Evolutionary conservation across 2,888 invertebrate species (phyloP).

Genomic region (Microplitis manilae): DNA sequence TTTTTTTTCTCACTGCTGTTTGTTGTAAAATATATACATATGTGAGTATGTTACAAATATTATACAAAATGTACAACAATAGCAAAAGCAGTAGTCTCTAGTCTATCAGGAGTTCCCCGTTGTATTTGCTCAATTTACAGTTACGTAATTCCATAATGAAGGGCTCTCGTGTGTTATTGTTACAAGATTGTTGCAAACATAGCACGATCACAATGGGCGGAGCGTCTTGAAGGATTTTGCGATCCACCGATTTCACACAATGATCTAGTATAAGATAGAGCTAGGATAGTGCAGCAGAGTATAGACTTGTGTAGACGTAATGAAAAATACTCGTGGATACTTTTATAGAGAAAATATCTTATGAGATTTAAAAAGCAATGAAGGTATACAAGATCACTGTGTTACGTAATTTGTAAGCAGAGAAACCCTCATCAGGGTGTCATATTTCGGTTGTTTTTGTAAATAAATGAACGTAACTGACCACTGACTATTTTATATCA

Average conservation of each 20-base stretch:
- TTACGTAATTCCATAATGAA: constrained; percentile 68
- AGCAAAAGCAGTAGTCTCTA: neutral
- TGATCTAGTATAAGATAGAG: constrained; percentile 15
- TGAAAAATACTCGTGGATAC: neutral
- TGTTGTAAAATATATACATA: constrained; percentile 3
- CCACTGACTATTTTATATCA: neutral
- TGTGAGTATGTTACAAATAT: neutral
- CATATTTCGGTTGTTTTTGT: constrained; percentile 53
- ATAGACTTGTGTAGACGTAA: neutral
- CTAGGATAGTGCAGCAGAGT: too few species aligned
- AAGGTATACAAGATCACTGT: constrained; percentile 7
- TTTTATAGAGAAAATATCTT: neutral
- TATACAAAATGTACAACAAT: neutral
- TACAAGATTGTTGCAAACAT: constrained; percentile 56
- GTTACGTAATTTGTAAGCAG: neutral
- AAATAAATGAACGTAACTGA: constrained; percentile 22
- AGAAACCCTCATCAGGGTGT: constrained; percentile 48
- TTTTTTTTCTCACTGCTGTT: constrained; percentile 13
- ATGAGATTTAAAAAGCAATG: constrained; percentile 40
- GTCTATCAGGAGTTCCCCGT: constrained; percentile 48
- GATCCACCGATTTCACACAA: constrained; percentile 59
- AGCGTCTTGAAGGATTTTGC: constrained; percentile 57
- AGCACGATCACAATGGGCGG: constrained; percentile 46
- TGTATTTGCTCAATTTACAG: constrained; percentile 71
- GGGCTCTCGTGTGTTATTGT: constrained; percentile 57